phyloP scores from a whole-genome alignment of 1,140 invertebrate species.

The Laupala kohalensis region DNA sequence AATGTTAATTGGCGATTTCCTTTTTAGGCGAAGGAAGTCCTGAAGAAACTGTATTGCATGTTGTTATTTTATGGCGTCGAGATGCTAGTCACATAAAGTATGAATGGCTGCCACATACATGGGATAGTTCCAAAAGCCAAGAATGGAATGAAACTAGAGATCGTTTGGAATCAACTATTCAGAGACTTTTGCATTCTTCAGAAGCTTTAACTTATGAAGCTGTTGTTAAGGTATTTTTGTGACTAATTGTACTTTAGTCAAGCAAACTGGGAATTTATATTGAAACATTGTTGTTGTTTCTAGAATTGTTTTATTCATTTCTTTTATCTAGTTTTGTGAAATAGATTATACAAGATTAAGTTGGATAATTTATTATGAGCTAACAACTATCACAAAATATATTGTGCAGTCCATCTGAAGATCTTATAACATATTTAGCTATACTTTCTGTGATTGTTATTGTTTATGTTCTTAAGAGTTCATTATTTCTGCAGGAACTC shows the following conservation, averaged over 20 bases:
- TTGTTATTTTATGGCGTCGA: slow-evolving; percentile 80
- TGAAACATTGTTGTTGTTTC: neutral
- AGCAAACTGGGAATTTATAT: neutral
- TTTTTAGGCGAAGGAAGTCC: slow-evolving; percentile 33
- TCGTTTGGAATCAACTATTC: slow-evolving; percentile 56
- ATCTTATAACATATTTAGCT: neutral
- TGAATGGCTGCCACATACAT: slow-evolving; percentile 53
- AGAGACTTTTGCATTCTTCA: slow-evolving; percentile 51
- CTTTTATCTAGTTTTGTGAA: neutral
- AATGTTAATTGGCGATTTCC: neutral
- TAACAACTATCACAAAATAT: neutral
- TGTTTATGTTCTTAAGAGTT: slow-evolving; percentile 22
- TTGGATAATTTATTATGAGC: neutral
- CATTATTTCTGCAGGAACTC: too few relatives aligned
- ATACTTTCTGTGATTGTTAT: neutral
- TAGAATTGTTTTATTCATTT: neutral
- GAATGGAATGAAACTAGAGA: slow-evolving; percentile 59
- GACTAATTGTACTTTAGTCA: too few relatives aligned
- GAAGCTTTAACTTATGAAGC: slow-evolving; percentile 38
- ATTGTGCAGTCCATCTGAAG: neutral
- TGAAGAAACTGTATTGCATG: slow-evolving; percentile 48
- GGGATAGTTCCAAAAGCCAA: slow-evolving; percentile 29
- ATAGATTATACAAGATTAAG: slow-evolving; percentile 35
- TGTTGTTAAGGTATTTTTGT: slow-evolving; percentile 28
- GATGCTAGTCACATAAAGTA: slow-evolving; percentile 77